Conservation (phyloP, 2,888 invertebrate genomes). For the Antheraea assamensis region DNA sequence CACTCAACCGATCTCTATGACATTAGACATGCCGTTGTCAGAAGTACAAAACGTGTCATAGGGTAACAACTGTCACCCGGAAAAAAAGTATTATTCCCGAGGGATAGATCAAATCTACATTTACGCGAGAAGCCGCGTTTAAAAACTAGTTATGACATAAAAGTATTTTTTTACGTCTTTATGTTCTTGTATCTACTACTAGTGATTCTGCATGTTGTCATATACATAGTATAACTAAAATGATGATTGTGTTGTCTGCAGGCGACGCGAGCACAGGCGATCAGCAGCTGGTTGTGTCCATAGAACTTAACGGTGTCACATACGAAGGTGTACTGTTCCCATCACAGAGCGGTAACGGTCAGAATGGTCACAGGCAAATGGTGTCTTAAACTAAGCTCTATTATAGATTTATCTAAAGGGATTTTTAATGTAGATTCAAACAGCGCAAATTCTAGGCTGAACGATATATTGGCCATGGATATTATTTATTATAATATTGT, state of each 20-base stretch:
- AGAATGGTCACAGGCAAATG: constrained; percentile 72
- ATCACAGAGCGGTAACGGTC: constrained; percentile 67
- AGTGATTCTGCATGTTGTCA: no score
- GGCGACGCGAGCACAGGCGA: constrained; percentile 92
- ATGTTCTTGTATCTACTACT: no score
- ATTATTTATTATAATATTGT: constrained; percentile 3
- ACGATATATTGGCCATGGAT: not conserved
- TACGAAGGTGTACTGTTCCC: constrained; percentile 96
- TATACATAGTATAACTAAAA: not conserved
- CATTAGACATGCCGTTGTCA: no score
- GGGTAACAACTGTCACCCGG: no score
- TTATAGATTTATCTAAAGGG: constrained; percentile 7
- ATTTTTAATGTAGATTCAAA: constrained; percentile 24
- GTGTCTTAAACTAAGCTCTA: constrained; percentile 56
- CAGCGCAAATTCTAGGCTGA: constrained; percentile 26
- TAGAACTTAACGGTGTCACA: constrained; percentile 97
- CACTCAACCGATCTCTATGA: no score
- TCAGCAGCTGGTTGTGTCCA: constrained; percentile 95
- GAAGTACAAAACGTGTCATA: no score
- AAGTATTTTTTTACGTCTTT: no score
- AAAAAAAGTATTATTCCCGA: no score
- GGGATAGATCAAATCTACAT: no score
- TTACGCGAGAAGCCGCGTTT: no score
- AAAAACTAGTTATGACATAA: no score
- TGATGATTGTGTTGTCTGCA: constrained; percentile 64